Evolutionary conservation across 2,888 invertebrate species (phyloP).

Genomic region (Fragum sueziense): DNA sequence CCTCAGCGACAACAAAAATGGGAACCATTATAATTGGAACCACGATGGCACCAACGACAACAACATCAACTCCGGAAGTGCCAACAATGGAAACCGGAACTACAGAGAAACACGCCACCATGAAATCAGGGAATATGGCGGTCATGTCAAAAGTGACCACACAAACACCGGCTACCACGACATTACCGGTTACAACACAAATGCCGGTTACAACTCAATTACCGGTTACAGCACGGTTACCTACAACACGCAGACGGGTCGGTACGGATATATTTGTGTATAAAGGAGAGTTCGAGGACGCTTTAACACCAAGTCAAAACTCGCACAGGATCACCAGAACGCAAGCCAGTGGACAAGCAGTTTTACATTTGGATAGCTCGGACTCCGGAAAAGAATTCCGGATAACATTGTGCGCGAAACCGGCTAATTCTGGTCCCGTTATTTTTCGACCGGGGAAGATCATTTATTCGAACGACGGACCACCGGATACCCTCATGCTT

Average conservation of each 20-base stretch:
- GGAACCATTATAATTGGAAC: neutral
- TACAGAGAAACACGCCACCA: neutral
- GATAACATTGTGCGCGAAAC: neutral
- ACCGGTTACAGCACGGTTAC: neutral
- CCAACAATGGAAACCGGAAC: neutral
- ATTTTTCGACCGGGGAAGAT: constrained; percentile 3
- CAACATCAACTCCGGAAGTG: neutral
- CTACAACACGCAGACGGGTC: neutral
- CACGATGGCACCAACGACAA: neutral
- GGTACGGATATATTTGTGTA: neutral
- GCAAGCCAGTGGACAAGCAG: neutral
- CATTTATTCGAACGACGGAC: constrained; percentile 34
- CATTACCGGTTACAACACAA: neutral
- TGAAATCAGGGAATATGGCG: neutral
- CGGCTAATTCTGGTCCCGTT: neutral
- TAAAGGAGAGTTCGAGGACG: constrained; percentile 2
- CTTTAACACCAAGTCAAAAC: neutral
- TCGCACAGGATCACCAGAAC: neutral
- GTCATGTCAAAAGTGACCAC: too few species aligned
- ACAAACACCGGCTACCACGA: neutral
- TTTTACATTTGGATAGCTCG: neutral
- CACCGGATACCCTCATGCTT: constrained; percentile 16
- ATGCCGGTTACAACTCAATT: neutral
- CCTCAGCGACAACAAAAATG: neutral
- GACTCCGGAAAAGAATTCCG: neutral